These are phyloP conservation scores for Thalassoma bifasciatum DNA, from an alignment of 2,113 vertebrate genomes.

Conservation along the genomic window DNA sequence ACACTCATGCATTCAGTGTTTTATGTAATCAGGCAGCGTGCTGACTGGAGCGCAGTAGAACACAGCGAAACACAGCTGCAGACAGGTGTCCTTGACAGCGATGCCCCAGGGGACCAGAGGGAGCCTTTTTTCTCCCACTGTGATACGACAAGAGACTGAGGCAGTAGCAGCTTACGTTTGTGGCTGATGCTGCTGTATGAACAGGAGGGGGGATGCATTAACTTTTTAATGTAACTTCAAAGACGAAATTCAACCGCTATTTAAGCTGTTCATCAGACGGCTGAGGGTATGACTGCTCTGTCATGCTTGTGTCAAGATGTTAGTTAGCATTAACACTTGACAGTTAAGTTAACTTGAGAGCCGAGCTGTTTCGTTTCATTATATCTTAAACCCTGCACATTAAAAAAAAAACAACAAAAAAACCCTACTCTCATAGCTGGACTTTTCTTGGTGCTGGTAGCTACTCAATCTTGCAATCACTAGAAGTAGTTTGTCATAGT, in stretches of 20 bases:
- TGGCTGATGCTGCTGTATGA: neutral
- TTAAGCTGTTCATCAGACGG: neutral
- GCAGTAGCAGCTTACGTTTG: constrained; percentile 10
- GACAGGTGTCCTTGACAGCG: constrained; percentile 75
- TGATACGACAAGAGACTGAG: constrained; percentile 51
- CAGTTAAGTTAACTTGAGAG: neutral
- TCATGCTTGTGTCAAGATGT: neutral
- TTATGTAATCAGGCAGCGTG: constrained; percentile 67
- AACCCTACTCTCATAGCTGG: too few relatives aligned
- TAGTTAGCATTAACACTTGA: too few relatives aligned
- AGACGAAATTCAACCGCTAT: neutral
- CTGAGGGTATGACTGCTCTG: neutral
- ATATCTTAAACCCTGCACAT: too few relatives aligned
- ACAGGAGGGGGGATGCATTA: neutral
- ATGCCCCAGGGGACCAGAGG: constrained; percentile 42
- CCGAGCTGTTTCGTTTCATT: neutral
- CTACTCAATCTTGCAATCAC: too few relatives aligned
- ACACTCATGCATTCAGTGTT: constrained; percentile 58
- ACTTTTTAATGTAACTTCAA: neutral
- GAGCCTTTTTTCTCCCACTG: constrained; percentile 54
- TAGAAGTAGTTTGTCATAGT: too few relatives aligned
- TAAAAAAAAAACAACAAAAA: too few relatives aligned
- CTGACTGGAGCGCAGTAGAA: constrained; percentile 64
- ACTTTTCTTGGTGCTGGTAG: too few relatives aligned
- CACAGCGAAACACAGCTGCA: constrained; percentile 65